Percentiles rank a stretch among this genome's conserved stretches.
These are phyloP conservation scores for Scrobipalpa costella DNA, from an alignment of 2,888 invertebrate species.

Conservation along the genomic window DNA sequence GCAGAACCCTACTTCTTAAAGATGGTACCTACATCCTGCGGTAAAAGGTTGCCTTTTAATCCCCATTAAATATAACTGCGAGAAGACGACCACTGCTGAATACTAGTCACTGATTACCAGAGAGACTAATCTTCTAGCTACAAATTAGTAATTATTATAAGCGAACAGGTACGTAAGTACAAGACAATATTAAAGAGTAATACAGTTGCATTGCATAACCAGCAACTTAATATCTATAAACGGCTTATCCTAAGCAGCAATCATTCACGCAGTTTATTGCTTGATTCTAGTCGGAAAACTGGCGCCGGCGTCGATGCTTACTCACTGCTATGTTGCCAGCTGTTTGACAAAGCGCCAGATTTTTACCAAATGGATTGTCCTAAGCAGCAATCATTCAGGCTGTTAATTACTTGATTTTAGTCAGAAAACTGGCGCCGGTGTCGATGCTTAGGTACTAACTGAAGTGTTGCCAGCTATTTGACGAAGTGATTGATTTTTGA, in stretches of 20 bases:
- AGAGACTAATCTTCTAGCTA: too few species aligned
- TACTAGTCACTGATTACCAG: too few species aligned
- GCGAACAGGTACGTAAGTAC: too few species aligned
- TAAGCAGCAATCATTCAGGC: slow-evolving; percentile 37
- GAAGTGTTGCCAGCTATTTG: neutral
- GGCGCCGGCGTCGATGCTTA: slow-evolving; percentile 37
- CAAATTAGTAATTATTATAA: too few species aligned
- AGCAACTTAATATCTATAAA: slow-evolving; percentile 56
- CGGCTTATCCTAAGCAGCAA: slow-evolving; percentile 42
- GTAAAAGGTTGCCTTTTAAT: too few species aligned
- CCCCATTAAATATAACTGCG: too few species aligned
- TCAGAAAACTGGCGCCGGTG: slow-evolving; percentile 37
- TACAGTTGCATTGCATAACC: slow-evolving; percentile 49
- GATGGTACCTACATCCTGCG: too few species aligned
- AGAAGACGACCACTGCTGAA: too few species aligned
- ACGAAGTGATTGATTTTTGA: too few species aligned
- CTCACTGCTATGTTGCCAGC: slow-evolving; percentile 9
- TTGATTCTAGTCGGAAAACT: slow-evolving; percentile 27
- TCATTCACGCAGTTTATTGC: slow-evolving; percentile 40
- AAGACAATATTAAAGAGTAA: neutral
- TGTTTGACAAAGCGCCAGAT: too few species aligned
- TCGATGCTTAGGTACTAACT: slow-evolving; percentile 4
- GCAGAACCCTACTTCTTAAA: too few species aligned
- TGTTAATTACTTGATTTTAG: slow-evolving; percentile 35
- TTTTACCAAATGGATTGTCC: slow-evolving; percentile 53